These are phyloP conservation scores for Hippoglossus stenolepis DNA, from an alignment of 2,113 vertebrate species.

Conservation along the genomic window DNA sequence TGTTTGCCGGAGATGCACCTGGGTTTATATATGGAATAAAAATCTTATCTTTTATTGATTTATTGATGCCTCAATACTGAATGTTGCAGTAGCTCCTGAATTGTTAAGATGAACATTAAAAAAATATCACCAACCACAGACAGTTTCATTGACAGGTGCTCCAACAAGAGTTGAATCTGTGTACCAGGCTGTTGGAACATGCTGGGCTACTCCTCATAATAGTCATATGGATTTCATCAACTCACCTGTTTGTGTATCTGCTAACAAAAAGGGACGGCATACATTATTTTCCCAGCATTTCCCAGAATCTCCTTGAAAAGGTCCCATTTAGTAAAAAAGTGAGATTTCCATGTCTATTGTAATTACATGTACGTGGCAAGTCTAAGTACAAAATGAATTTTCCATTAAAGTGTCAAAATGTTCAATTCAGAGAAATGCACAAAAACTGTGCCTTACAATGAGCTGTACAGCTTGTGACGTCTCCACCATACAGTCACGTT, in stretches of 20 bases:
- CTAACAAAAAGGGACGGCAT: not conserved
- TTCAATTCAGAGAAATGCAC: too few species aligned
- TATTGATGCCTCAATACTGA: slow-evolving; percentile 36
- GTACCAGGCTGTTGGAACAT: slow-evolving; percentile 1
- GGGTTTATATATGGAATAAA: not conserved
- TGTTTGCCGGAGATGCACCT: not conserved
- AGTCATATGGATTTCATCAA: slow-evolving; percentile 3
- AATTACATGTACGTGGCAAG: too few species aligned
- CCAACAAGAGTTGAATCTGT: not conserved
- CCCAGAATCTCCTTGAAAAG: too few species aligned
- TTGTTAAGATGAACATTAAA: slow-evolving; percentile 41
- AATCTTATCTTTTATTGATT: slow-evolving; percentile 32
- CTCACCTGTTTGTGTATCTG: slow-evolving; percentile 2
- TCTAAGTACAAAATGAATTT: too few species aligned
- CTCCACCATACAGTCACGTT: too few species aligned
- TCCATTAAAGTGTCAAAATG: too few species aligned
- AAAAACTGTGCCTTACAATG: too few species aligned
- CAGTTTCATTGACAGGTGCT: not conserved
- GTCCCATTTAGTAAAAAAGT: too few species aligned
- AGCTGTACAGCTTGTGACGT: too few species aligned
- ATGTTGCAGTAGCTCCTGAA: slow-evolving; percentile 7
- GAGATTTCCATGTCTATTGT: too few species aligned
- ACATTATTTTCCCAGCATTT: too few species aligned
- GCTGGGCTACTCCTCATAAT: not conserved
- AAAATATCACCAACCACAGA: slow-evolving; percentile 9